phyloP scores from a whole-genome alignment of 2,113 vertebrate genomes.

The Panthera uncia region DNA sequence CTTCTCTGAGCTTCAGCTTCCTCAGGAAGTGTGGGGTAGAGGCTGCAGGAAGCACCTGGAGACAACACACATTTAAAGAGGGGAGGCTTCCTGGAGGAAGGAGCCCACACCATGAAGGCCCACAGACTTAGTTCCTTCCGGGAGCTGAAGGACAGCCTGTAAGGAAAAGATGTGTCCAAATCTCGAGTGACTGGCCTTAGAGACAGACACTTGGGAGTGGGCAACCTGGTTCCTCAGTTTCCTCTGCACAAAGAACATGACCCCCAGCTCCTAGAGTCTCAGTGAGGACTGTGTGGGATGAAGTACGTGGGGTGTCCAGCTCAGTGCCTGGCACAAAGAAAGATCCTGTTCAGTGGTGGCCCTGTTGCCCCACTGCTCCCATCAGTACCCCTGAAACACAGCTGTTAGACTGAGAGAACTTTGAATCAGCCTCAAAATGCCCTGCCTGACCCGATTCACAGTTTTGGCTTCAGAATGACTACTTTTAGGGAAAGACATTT shows the following conservation, averaged over 20 bases:
- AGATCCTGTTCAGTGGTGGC: neutral
- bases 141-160: neutral
- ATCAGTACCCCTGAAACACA: neutral
- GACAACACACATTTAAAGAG: neutral
- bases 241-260: neutral
- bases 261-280: neutral
- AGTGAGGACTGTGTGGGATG: neutral
- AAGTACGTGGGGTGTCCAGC: neutral
- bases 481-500: neutral
- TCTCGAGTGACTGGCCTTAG: too few species aligned
- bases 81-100: neutral
- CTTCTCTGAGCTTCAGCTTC: neutral
- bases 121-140: neutral
- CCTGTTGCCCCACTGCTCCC: too few species aligned
- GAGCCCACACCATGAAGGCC: neutral
- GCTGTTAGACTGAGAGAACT: neutral
- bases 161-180: neutral
- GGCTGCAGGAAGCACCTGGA: neutral
- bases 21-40: neutral
- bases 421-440: neutral
- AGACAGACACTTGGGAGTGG: neutral
- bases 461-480: conserved; percentile 27
- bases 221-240: neutral
- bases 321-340: neutral
- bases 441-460: neutral